These are phyloP conservation scores for Desmodus rotundus DNA, from an alignment of 2,113 vertebrate species.

Conservation along the genomic window DNA sequence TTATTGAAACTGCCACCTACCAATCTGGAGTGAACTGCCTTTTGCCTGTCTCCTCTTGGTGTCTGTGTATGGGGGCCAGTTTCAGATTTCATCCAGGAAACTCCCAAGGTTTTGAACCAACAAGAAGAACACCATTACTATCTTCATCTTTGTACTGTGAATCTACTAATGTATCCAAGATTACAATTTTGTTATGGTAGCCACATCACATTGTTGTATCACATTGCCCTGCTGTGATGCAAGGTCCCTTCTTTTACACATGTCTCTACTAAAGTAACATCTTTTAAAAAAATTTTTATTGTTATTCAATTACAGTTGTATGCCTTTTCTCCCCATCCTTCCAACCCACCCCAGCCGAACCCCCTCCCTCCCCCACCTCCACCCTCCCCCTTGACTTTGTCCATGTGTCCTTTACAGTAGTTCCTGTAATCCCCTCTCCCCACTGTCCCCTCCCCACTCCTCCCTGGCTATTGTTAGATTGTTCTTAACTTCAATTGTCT, in stretches of 20 bases:
- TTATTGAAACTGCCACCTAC: background rate
- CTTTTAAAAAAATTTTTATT: too few species aligned
- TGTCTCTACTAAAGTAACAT: background rate
- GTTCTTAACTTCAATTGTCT: too few species aligned
- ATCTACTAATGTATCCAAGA: background rate
- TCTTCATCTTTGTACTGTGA: background rate
- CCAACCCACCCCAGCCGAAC: too few species aligned
- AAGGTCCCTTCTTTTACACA: background rate
- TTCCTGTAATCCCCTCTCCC: too few species aligned
- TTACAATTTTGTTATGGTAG: background rate
- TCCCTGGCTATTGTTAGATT: too few species aligned
- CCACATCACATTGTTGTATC: background rate
- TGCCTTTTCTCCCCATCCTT: too few species aligned
- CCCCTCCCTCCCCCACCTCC: too few species aligned
- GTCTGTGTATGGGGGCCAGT: background rate
- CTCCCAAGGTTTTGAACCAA: background rate
- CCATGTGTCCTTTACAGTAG: too few species aligned
- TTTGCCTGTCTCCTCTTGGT: background rate
- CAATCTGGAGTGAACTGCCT: background rate
- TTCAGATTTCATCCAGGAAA: background rate
- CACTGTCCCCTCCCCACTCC: too few species aligned
- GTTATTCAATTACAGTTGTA: too few species aligned
- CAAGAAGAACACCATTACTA: background rate
- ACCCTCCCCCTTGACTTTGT: too few species aligned
- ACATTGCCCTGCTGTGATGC: background rate